A percentile compares a stretch with the other conserved stretches of the same genome.
Evolutionary conservation across 2,113 vertebrate genomes (phyloP).

Genomic region (Catharus fuscescens): DNA sequence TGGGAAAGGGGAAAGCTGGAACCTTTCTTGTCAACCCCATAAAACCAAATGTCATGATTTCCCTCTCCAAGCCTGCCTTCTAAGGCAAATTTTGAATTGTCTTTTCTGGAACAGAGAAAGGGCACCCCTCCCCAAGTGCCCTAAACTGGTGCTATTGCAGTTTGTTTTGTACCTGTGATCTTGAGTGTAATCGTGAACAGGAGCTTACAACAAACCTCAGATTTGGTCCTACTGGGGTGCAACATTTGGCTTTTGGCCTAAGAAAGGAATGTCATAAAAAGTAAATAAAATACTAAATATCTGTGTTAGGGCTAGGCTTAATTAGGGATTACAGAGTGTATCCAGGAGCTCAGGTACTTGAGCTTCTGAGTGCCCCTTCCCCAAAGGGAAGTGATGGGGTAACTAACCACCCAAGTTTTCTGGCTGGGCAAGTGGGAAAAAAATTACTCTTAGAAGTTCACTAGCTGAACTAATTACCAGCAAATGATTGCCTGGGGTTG

Average conservation of each 20-base stretch:
- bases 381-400: neutral
- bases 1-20: neutral
- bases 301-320: neutral
- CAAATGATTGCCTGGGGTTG: constrained; percentile 68
- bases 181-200: neutral
- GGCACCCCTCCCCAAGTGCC: neutral
- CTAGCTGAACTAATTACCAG: constrained; percentile 66
- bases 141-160: neutral
- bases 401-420: constrained; percentile 53
- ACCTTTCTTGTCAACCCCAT: neutral
- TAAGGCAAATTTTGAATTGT: neutral
- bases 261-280: neutral
- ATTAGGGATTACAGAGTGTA: neutral
- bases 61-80: neutral
- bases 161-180: neutral
- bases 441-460: constrained; percentile 50
- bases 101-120: neutral
- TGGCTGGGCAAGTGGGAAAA: constrained; percentile 30
- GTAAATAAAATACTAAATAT: neutral
- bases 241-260: neutral
- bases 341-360: neutral
- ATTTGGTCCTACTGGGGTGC: neutral
- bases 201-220: neutral
- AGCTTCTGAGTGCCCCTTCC: neutral
- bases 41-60: neutral